A percentile compares a stretch with the other conserved stretches of the same genome.
phyloP scores from a whole-genome alignment of 2,113 vertebrate species.

The Hemicordylus capensis region DNA sequence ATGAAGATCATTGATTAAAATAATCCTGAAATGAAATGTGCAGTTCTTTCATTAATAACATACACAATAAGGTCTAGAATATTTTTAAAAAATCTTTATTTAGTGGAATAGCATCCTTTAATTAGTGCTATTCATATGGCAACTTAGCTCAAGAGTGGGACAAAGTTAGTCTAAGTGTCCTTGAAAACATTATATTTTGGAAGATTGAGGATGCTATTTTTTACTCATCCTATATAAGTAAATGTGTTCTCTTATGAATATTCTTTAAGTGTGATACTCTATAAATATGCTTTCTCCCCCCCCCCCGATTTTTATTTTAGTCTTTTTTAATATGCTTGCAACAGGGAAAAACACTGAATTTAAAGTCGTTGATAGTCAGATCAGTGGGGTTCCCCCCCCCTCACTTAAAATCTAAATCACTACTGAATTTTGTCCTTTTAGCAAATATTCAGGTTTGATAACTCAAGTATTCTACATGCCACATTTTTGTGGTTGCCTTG shows the following conservation, averaged over 20 bases:
- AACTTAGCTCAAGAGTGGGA: background rate
- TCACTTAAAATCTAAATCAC: slow-evolving; percentile 14
- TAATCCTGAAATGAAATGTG: background rate
- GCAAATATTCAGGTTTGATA: slow-evolving; percentile 29
- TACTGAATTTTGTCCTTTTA: slow-evolving; percentile 29
- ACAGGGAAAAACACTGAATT: slow-evolving; percentile 29
- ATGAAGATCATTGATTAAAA: background rate
- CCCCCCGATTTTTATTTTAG: slow-evolving; percentile 31
- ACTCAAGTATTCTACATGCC: background rate
- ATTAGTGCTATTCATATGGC: background rate
- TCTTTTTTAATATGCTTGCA: slow-evolving; percentile 24
- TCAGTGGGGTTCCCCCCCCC: background rate
- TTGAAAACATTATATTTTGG: slow-evolving; percentile 11
- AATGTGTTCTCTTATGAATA: slow-evolving; percentile 32
- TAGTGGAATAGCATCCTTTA: background rate
- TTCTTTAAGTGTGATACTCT: background rate
- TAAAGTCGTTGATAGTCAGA: slow-evolving; percentile 4
- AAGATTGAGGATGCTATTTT: background rate
- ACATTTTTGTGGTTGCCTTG: slow-evolving; percentile 16
- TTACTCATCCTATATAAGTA: slow-evolving; percentile 33
- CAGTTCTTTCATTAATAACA: background rate
- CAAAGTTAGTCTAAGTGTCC: background rate
- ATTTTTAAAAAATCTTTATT: background rate
- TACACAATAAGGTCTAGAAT: background rate
- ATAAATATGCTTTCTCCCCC: background rate